Conservation (phyloP, 2,797 vertebrate genomes). For the Falco naumanni region DNA sequence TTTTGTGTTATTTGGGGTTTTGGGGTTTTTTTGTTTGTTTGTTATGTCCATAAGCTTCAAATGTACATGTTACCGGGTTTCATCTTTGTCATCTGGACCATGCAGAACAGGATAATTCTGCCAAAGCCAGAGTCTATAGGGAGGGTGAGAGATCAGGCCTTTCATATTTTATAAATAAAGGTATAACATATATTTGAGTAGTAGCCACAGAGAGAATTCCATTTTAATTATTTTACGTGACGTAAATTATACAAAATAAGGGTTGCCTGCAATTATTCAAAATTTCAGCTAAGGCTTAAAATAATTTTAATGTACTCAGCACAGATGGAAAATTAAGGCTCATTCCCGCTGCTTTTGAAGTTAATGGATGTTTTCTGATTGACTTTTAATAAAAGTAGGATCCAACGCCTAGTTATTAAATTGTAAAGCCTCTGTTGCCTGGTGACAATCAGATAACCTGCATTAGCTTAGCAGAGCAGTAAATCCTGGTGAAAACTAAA, state of each 20-base stretch:
- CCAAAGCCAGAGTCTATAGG: neutral
- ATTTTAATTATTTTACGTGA: slow-evolving; percentile 15
- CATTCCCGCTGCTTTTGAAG: slow-evolving; percentile 48
- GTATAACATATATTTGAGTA: neutral
- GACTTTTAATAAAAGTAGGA: slow-evolving; percentile 37
- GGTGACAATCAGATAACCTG: slow-evolving; percentile 38
- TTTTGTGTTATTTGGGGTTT: too few relatives aligned
- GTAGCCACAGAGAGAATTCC: neutral
- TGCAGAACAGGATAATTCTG: neutral
- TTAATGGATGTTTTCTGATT: slow-evolving; percentile 53
- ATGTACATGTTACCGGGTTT: neutral
- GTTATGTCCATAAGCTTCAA: neutral
- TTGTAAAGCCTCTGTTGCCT: slow-evolving; percentile 31
- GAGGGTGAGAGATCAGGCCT: neutral
- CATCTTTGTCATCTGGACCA: neutral
- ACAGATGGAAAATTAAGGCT: slow-evolving; percentile 36
- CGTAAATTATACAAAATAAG: slow-evolving; percentile 12
- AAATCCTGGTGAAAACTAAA: neutral
- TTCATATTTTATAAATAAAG: neutral
- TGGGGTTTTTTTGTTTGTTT: neutral
- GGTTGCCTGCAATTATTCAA: neutral
- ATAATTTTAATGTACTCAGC: slow-evolving; percentile 12
- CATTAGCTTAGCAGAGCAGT: neutral
- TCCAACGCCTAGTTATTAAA: neutral
- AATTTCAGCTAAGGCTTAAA: slow-evolving; percentile 16